Evolutionary conservation across 1,140 invertebrate genomes (phyloP).

Genomic region (Pachyrhynchus sulphureomaculatus): DNA sequence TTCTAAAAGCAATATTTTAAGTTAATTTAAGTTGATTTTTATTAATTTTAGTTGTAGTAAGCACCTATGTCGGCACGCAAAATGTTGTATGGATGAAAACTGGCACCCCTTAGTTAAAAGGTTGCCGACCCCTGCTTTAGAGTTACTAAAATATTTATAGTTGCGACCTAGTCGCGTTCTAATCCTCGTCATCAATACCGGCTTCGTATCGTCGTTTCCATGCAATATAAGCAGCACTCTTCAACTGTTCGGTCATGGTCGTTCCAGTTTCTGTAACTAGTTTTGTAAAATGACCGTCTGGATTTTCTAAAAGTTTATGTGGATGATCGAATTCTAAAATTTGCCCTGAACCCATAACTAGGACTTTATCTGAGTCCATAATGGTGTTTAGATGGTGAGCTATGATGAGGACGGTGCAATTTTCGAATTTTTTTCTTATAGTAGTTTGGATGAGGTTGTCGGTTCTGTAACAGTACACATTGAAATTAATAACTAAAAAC

Average conservation of each 20-base stretch:
- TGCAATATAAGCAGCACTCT: slow-evolving; percentile 29
- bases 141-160: no score
- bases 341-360: slow-evolving; percentile 48
- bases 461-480: slow-evolving; percentile 44
- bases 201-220: slow-evolving; percentile 12
- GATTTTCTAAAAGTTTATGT: slow-evolving; percentile 41
- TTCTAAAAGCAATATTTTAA: no score
- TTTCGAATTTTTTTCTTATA: slow-evolving; percentile 58
- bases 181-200: neutral
- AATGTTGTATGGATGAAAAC: no score
- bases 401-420: slow-evolving; percentile 73
- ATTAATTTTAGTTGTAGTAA: no score
- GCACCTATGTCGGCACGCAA: no score
- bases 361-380: slow-evolving; percentile 51
- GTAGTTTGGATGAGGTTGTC: slow-evolving; percentile 62
- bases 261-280: slow-evolving; percentile 62
- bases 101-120: no score
- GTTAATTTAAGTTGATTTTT: no score
- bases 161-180: no score
- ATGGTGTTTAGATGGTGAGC: slow-evolving; percentile 58
- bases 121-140: no score
- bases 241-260: slow-evolving; percentile 33
- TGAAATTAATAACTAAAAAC: neutral
- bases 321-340: slow-evolving; percentile 50
- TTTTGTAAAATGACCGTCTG: slow-evolving; percentile 67